Evolutionary conservation across 2,888 invertebrate species (phyloP), one percentile per base, ranked within the genome.

Genomic region (Drosophila anceps): DNA sequence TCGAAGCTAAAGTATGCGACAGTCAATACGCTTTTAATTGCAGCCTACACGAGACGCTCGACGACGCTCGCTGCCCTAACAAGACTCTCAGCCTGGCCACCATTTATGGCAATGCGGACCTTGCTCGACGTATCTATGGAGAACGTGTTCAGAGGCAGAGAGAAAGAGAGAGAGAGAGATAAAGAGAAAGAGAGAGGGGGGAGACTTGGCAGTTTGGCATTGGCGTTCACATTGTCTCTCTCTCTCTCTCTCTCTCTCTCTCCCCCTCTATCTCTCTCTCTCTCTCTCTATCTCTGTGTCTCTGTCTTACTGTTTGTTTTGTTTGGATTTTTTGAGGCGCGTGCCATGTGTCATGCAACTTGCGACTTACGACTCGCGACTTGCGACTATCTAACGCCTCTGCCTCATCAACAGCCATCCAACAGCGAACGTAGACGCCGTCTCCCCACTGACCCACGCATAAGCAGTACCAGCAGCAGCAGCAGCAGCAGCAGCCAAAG

Each of bases 371-470:
- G 83, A 79, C 69, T 78, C 73, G 83, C 83, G 82, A 84, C 80
- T 82, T 88, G 84, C 70, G 84, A 88, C 84, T 90, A 90, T 84
- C 84, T 81, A 90, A 87, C 85, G 85, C 90, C 85, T 86, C 90
- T 89, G 85, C 90, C 90, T 77, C 84, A 84, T 90, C 84, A 84
- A 73, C 81, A 83, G 59, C 43, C 74, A 78, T 65, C 69, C 80
- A 73, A 63, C 71, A 55, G 44, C 79, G 65, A 44, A 35, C 63
- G 72, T 63, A 62, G 76, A 65, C 68, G 69, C 55, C 75, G 86
- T 88, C 85, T 84, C 72, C 85, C 76, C 79, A 78, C 59, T 84
- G 84, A 84, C 84, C 84, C 84, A 84, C 90, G 88, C 84, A 80
- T 46, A 53, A 65, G 24, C 61, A 79, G 7, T 54, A 55, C 24